Percentiles rank a stretch among this genome's conserved stretches.
These are phyloP conservation scores for Antennarius striatus DNA, from an alignment of 2,113 vertebrate species.

Conservation along the genomic window DNA sequence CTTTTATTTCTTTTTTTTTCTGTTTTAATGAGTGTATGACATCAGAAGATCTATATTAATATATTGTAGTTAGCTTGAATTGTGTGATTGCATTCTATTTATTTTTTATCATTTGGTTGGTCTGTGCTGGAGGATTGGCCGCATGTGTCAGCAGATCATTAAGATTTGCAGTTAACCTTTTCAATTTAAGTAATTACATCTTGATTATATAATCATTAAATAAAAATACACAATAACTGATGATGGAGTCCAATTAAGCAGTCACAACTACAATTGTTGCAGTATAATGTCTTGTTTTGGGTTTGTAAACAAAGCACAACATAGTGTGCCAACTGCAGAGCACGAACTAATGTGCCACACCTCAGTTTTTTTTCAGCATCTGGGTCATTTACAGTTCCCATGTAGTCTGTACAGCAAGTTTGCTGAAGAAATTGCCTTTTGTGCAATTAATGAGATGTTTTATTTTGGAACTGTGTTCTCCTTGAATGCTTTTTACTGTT, in stretches of 20 bases:
- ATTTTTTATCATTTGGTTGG: constrained; percentile 80
- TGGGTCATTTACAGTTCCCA: constrained; percentile 57
- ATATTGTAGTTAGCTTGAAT: constrained; percentile 89
- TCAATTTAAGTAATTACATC: constrained; percentile 67
- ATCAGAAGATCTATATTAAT: constrained; percentile 89
- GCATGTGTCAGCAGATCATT: constrained; percentile 70
- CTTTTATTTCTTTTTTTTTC: constrained; percentile 40
- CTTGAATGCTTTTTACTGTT: constrained; percentile 48
- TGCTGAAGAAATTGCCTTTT: constrained; percentile 29
- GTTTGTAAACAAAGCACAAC: constrained; percentile 69
- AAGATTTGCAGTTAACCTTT: constrained; percentile 64
- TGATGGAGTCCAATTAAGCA: constrained; percentile 62
- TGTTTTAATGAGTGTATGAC: constrained; percentile 81
- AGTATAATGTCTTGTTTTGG: constrained; percentile 37
- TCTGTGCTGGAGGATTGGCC: constrained; percentile 80
- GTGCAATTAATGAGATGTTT: constrained; percentile 17
- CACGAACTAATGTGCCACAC: constrained; percentile 48
- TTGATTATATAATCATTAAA: constrained; percentile 70
- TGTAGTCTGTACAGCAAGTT: constrained; percentile 25
- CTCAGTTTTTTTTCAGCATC: constrained; percentile 62
- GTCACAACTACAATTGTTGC: constrained; percentile 30
- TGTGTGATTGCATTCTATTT: constrained; percentile 84
- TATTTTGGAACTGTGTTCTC: neutral
- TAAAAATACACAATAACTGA: constrained; percentile 49
- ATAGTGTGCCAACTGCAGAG: constrained; percentile 53